Percentiles rank a stretch among this genome's conserved stretches.
Conservation (phyloP, 2,888 invertebrate genomes). For the Callinectes sapidus region DNA sequence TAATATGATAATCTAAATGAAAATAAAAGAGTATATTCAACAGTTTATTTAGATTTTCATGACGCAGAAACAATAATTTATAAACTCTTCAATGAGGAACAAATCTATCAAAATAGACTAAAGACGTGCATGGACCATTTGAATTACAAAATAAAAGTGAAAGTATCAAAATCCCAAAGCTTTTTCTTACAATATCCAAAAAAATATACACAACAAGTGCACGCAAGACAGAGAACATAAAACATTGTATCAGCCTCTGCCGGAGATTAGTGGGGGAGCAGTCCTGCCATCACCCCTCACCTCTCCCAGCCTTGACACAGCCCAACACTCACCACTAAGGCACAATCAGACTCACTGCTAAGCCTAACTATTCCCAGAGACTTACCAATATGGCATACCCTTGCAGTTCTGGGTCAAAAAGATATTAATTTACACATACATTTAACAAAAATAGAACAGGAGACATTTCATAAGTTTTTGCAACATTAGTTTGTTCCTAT, state of each 20-base stretch:
- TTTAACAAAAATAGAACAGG: not conserved
- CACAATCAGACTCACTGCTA: slow-evolving; percentile 6
- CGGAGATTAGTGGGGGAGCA: not conserved
- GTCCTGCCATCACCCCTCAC: not conserved
- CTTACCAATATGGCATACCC: not conserved
- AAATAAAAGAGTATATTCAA: not conserved
- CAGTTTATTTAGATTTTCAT: not conserved
- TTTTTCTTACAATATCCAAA: not conserved
- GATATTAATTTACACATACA: not conserved
- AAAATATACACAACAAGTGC: not conserved
- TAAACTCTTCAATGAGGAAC: not conserved
- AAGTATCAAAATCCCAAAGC: not conserved
- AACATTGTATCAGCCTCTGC: not conserved
- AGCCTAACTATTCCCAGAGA: not conserved
- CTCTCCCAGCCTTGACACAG: not conserved
- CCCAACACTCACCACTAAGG: not conserved
- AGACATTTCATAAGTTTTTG: not conserved
- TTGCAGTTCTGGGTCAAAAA: not conserved
- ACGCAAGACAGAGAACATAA: not conserved
- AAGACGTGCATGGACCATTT: not conserved
- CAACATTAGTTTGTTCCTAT: not conserved
- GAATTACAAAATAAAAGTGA: not conserved
- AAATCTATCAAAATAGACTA: not conserved
- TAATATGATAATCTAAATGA: not conserved
- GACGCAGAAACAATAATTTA: not conserved